phyloP scores from a whole-genome alignment of 1,140 invertebrate genomes.

The Pogonognathellus flavescens region DNA sequence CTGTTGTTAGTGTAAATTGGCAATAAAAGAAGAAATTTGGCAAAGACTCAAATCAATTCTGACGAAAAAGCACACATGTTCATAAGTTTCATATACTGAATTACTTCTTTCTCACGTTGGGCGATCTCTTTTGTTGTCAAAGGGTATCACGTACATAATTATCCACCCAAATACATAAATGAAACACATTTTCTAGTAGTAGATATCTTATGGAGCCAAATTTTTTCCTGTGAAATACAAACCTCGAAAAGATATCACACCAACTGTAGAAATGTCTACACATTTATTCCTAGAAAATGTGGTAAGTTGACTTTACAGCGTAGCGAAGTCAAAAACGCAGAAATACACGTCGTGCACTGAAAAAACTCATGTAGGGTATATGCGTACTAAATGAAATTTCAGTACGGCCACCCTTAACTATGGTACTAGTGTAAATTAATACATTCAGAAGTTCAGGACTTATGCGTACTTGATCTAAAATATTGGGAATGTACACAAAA shows the following conservation, averaged over 20 bases:
- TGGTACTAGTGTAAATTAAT: too few species aligned
- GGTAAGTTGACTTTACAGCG: neutral
- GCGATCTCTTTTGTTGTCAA: slow-evolving; percentile 10
- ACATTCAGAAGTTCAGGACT: too few species aligned
- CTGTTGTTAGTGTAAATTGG: slow-evolving; percentile 24
- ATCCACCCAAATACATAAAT: neutral
- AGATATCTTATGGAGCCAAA: neutral
- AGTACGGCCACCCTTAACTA: too few species aligned
- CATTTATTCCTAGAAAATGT: neutral
- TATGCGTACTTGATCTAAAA: too few species aligned
- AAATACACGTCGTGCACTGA: too few species aligned
- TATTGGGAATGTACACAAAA: too few species aligned
- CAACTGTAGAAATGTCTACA: too few species aligned
- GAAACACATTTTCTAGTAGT: neutral
- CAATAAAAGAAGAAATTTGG: slow-evolving; percentile 39
- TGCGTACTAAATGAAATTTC: too few species aligned
- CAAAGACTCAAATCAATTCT: slow-evolving; percentile 12
- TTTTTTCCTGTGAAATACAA: neutral
- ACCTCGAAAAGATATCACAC: neutral
- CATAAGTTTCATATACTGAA: slow-evolving; percentile 1
- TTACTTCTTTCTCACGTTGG: neutral
- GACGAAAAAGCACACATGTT: slow-evolving; percentile 41
- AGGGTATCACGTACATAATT: slow-evolving; percentile 7
- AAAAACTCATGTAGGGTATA: too few species aligned
- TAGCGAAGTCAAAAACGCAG: neutral